Conservation (phyloP, 2,888 invertebrate genomes). For the Anorthoa munda region DNA sequence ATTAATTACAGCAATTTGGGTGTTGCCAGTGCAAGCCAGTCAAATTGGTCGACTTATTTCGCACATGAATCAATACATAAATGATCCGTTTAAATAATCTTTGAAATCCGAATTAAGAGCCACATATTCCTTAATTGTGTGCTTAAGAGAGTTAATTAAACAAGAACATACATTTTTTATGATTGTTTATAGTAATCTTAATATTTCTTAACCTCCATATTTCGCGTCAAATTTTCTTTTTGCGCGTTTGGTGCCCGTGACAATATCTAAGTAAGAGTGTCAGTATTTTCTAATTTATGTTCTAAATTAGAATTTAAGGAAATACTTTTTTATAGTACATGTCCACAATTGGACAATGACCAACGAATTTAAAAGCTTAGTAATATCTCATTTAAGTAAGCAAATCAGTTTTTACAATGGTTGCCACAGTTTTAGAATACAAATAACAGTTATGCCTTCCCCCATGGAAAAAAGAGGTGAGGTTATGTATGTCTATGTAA, state of each 20-base stretch:
- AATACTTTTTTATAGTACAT: neutral
- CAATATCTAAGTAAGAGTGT: neutral
- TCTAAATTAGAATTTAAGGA: neutral
- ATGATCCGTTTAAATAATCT: too few species aligned
- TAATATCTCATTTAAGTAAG: neutral
- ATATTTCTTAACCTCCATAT: too few species aligned
- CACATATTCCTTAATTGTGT: too few species aligned
- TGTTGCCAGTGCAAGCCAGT: conserved; percentile 12
- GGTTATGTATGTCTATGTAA: too few species aligned
- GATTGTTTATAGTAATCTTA: too few species aligned
- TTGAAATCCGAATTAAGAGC: too few species aligned
- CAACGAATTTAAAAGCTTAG: neutral
- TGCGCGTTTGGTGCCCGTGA: too few species aligned
- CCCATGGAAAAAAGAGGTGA: too few species aligned
- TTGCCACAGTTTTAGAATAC: neutral
- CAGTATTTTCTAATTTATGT: neutral
- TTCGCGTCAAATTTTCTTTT: too few species aligned
- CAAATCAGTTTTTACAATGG: neutral
- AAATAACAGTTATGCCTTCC: neutral
- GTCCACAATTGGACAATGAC: neutral
- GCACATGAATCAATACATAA: neutral
- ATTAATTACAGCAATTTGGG: conserved; percentile 8
- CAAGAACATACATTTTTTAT: too few species aligned
- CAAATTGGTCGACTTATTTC: neutral
- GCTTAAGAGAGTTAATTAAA: too few species aligned